These are phyloP conservation scores for Tichodroma muraria DNA, from an alignment of 2,113 vertebrate genomes.

Conservation along the genomic window DNA sequence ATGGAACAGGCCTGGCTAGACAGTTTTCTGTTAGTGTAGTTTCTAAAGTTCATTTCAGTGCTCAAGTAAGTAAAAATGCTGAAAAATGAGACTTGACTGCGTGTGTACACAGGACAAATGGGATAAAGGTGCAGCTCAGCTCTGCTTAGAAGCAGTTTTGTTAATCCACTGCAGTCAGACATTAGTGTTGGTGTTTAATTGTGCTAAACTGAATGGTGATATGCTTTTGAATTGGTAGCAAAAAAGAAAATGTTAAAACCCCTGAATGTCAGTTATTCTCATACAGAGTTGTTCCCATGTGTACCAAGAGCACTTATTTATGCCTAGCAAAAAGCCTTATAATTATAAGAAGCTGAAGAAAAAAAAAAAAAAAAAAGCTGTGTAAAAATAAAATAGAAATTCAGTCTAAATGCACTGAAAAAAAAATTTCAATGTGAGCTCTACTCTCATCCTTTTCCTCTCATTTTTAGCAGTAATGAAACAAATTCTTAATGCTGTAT, in stretches of 20 bases:
- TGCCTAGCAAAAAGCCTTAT: background rate
- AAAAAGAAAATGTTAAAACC: conserved; percentile 3
- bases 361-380: background rate
- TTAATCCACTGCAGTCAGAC: background rate
- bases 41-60: conserved; percentile 28
- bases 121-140: background rate
- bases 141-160: background rate
- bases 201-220: background rate
- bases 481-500: background rate
- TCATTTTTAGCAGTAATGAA: background rate
- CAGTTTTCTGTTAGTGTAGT: background rate
- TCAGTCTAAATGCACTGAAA: conserved; percentile 14
- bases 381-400: conserved; percentile 29
- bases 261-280: background rate
- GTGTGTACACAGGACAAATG: background rate
- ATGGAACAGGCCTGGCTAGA: background rate
- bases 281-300: background rate
- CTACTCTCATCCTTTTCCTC: background rate
- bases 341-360: conserved; percentile 45
- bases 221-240: background rate
- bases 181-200: background rate
- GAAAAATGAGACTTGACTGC: background rate
- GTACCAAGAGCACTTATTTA: conserved; percentile 26
- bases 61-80: background rate
- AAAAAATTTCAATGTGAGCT: background rate